Conservation (phyloP, 2,888 invertebrate species). For the Sympetrum striolatum region DNA sequence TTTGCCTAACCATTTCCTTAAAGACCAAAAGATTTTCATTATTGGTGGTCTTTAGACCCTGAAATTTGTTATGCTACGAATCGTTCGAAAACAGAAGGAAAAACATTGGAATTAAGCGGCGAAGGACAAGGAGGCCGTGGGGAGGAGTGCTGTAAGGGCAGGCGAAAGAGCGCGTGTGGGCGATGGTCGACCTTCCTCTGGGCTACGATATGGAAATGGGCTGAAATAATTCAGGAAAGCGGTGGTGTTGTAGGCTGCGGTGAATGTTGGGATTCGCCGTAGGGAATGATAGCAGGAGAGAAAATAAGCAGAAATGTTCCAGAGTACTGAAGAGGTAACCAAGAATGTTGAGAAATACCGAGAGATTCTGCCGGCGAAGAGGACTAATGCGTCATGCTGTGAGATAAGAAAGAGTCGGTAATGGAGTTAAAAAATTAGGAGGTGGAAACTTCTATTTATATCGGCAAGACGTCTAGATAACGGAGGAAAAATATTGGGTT, state of each 20-base stretch:
- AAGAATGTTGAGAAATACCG: background rate
- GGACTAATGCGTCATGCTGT: background rate
- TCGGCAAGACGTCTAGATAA: background rate
- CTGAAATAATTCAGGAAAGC: background rate
- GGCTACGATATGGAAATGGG: background rate
- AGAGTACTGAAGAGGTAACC: background rate
- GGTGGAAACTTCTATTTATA: background rate
- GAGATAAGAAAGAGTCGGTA: background rate
- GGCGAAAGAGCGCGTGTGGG: background rate
- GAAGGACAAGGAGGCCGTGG: background rate
- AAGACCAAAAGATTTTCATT: no score
- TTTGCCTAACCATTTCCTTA: no score
- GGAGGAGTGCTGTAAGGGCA: background rate
- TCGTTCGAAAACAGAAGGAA: no score
- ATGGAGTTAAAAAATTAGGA: background rate
- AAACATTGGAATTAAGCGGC: no score
- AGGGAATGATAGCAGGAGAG: background rate
- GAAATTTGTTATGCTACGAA: no score
- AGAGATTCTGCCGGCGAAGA: background rate
- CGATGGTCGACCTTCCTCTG: background rate
- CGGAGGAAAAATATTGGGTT: no score
- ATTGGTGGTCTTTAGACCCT: no score
- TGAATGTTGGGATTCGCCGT: background rate
- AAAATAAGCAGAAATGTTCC: background rate
- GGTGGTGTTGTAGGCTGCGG: background rate